Percentiles rank a stretch among this genome's conserved stretches.
Conservation (phyloP, 2,888 invertebrate genomes). For the Capitulum mitella region DNA sequence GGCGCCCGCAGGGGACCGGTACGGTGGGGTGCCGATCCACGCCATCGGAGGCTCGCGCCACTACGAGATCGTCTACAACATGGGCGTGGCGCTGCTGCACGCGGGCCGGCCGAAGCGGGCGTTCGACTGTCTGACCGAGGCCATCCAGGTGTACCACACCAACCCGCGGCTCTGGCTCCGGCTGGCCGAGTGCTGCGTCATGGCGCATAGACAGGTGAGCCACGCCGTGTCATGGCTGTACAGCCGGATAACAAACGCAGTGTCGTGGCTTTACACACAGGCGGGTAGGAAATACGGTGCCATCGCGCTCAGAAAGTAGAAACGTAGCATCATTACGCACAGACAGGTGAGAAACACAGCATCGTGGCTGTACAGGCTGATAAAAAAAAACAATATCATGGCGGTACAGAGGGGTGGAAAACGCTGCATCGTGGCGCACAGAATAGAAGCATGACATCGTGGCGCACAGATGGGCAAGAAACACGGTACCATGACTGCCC, state of each 20-base stretch:
- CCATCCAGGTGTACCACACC: conserved; percentile 72
- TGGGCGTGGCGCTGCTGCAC: conserved; percentile 74
- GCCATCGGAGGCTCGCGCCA: conserved; percentile 55
- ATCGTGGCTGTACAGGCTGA: no score
- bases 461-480: no score
- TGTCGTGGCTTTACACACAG: no score
- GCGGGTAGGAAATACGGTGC: no score
- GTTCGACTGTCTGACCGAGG: conserved; percentile 69
- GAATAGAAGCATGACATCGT: no score
- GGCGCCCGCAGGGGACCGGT: conserved; percentile 8
- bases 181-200: conserved; percentile 84
- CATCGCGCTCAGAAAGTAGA: no score
- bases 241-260: not conserved
- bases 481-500: no score
- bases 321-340: not conserved
- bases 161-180: conserved; percentile 88
- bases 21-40: conserved; percentile 54
- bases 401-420: no score
- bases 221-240: not conserved
- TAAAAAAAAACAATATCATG: no score
- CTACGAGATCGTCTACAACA: conserved; percentile 66
- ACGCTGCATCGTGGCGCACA: conserved; percentile 60
- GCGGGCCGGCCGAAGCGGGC: conserved; percentile 73
- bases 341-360: not conserved
- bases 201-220: conserved; percentile 33